Base-by-base conservation (phyloP, 2,888 invertebrate genomes). In the Melikaiella ostensackeni region DNA sequence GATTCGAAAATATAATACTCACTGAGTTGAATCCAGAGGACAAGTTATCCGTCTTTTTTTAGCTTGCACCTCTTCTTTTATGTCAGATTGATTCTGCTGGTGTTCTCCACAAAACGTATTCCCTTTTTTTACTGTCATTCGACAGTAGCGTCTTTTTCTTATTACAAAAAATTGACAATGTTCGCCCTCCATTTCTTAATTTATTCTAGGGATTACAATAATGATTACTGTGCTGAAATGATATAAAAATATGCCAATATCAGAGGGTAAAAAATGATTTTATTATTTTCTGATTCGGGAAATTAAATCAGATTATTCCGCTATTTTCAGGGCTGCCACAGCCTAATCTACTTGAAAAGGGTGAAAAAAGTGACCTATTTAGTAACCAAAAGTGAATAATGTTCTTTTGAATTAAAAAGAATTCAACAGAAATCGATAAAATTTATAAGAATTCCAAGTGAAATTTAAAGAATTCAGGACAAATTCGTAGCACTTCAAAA, bases 21-120 rank as follows among this genome's bases (percentile, higher is more conserved):
- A 95, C 94, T 96, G 96, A 87, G 95, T 95, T 1, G 93, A 92
- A 90, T 96, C 96, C 81, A 96, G 92, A 1, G 96, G 96, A 84
- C 96, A 96, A 30, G 93, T 92, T 80, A 96, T 93, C 76, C 96
- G 86, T 79, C 85, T 84, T 19, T 73, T 66, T 73, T 82, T 76
- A 57, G 76, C 66, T n/a, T 79, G 35, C 75, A 83, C 82, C 33
- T 84, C 84, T 33, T 79, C 80, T 13, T 73, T 75, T 5, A 83
- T 75, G 19, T 73, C 79, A 2, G 77, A 66, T 11, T 81, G 77
- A 62, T 46, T 76, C 30, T 57, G 78, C 42, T 82, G 84, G 81
- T 86, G 96, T 87, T 96, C 96, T 0, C 95, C 96, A 87, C 96
- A 96, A 88, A 93, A 96, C 79, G 93, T 91, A 27, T 93, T 93